phyloP scores from a whole-genome alignment of 2,113 vertebrate genomes.

The Eulemur rufifrons region DNA sequence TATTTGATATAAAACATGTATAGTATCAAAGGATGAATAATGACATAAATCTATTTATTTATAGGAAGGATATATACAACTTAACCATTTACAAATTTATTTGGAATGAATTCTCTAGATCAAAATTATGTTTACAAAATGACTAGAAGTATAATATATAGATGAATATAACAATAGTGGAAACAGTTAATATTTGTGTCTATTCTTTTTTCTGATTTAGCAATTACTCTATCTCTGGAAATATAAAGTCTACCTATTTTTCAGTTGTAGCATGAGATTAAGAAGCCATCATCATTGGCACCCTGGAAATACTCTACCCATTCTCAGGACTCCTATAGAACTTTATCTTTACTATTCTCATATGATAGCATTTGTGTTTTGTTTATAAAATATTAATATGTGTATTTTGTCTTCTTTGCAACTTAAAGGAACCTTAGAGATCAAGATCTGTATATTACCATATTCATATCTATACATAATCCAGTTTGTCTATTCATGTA shows the following conservation, averaged over 20 bases:
- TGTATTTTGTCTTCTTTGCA: background rate
- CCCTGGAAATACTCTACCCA: background rate
- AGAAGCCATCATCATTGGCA: background rate
- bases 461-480: background rate
- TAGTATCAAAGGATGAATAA: background rate
- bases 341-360: background rate
- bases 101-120: background rate
- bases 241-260: background rate
- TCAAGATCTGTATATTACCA: background rate
- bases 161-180: background rate
- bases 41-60: background rate
- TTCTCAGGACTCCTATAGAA: background rate
- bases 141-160: background rate
- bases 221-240: background rate
- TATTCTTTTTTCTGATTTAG: background rate
- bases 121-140: background rate
- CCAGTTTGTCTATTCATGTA: background rate
- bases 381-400: background rate
- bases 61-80: background rate
- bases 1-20: background rate
- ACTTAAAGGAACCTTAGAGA: background rate
- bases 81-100: too few relatives aligned
- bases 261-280: background rate
- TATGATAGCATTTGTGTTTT: background rate
- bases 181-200: background rate